Percentiles rank a stretch among this genome's conserved stretches.
Evolutionary conservation across 2,797 vertebrate genomes (phyloP).

Genomic region (Poecilia gillii): DNA sequence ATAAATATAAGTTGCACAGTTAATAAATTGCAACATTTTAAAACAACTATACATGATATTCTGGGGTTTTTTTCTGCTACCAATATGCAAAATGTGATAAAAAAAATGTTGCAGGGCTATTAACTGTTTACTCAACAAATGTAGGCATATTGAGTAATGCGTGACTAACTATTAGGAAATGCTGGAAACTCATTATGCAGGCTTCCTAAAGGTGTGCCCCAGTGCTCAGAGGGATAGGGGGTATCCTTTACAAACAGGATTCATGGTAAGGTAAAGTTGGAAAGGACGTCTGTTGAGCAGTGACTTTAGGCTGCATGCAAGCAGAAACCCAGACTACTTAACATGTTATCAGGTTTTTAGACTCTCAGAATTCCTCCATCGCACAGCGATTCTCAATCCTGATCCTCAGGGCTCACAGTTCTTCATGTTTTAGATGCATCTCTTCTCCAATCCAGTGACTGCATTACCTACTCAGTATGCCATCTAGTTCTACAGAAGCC

Average conservation of each 20-base stretch:
- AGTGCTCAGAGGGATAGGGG: neutral
- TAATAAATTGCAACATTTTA: neutral
- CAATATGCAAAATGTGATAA: neutral
- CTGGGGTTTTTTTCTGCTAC: neutral
- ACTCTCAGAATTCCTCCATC: neutral
- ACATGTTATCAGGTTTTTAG: neutral
- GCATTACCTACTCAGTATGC: neutral
- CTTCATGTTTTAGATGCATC: neutral
- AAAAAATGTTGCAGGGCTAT: neutral
- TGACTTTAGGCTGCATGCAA: neutral
- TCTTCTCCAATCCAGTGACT: neutral
- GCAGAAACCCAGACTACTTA: neutral
- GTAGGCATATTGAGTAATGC: neutral
- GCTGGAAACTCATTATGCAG: neutral
- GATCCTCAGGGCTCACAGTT: neutral
- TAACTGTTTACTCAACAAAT: neutral
- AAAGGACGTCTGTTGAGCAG: neutral
- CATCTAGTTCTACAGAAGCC: neutral
- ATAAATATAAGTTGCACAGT: neutral
- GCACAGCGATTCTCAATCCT: neutral
- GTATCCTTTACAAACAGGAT: neutral
- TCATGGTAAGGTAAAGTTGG: neutral
- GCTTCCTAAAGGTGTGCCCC: neutral
- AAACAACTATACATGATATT: neutral
- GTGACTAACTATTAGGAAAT: neutral